These are phyloP conservation scores for Pseudonaja textilis DNA, from an alignment of 2,113 vertebrate genomes.

Conservation along the genomic window DNA sequence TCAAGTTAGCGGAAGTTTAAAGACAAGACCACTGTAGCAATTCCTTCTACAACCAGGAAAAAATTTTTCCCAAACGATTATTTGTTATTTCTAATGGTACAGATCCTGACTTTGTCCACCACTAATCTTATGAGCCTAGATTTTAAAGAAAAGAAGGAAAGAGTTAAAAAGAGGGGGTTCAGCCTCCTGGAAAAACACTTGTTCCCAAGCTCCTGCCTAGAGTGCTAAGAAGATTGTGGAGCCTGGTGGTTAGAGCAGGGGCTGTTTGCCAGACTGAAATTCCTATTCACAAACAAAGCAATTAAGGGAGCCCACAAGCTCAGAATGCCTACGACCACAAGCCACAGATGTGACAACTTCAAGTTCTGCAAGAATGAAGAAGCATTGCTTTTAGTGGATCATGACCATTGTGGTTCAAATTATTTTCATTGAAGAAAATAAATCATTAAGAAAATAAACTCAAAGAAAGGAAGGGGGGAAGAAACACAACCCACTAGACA, in stretches of 20 bases:
- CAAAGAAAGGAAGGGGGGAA: not conserved
- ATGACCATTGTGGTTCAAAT: not conserved
- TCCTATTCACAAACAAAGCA: not conserved
- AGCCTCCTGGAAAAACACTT: not conserved
- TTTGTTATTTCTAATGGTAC: not conserved
- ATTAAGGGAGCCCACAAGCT: not conserved
- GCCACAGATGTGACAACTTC: not conserved
- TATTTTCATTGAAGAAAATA: not conserved
- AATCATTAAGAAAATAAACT: conserved; percentile 19
- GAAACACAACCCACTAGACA: not conserved
- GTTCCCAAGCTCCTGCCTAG: not conserved
- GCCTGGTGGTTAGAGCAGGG: not conserved
- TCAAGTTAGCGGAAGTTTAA: not conserved
- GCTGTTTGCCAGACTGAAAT: not conserved
- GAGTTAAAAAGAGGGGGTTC: not conserved
- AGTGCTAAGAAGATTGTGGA: not conserved
- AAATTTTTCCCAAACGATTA: not conserved
- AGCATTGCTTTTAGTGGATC: not conserved
- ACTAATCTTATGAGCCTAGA: not conserved
- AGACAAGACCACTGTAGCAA: not conserved
- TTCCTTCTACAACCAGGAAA: not conserved
- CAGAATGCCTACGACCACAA: not conserved
- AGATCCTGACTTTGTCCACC: not conserved
- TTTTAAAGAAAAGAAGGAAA: not conserved
- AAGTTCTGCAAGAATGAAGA: not conserved